Percentiles rank a stretch among this genome's conserved stretches.
Evolutionary conservation across 2,888 invertebrate species (phyloP).

Genomic region (Drosophila colorata): DNA sequence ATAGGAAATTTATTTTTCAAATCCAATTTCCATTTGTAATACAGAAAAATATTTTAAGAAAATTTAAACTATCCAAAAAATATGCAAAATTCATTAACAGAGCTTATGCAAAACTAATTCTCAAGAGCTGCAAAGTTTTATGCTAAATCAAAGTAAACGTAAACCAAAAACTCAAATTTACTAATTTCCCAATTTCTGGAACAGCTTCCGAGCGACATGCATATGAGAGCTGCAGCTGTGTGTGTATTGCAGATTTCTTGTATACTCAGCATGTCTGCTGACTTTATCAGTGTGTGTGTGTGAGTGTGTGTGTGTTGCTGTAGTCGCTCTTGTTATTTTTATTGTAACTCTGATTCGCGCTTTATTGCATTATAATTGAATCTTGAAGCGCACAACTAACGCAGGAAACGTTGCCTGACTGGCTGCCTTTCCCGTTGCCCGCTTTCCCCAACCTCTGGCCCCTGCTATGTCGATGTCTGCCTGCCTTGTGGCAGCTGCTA

Average conservation of each 20-base stretch:
- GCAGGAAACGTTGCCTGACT: slow-evolving; percentile 80
- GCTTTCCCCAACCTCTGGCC: slow-evolving; percentile 6
- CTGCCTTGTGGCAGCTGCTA: slow-evolving; percentile 54
- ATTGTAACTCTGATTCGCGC: slow-evolving; percentile 81
- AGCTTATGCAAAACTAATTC: too few species aligned
- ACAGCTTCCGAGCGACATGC: slow-evolving; percentile 17
- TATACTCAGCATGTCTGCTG: slow-evolving; percentile 49
- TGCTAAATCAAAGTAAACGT: too few species aligned
- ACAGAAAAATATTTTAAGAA: too few species aligned
- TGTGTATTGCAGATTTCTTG: slow-evolving; percentile 45
- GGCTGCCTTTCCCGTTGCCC: slow-evolving; percentile 41
- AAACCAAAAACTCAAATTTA: neutral
- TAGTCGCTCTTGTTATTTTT: slow-evolving; percentile 71
- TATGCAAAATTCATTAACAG: too few species aligned
- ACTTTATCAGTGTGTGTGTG: slow-evolving; percentile 16
- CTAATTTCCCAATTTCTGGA: slow-evolving; percentile 23
- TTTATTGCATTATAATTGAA: slow-evolving; percentile 84
- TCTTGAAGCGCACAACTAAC: slow-evolving; percentile 81
- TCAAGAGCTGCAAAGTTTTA: too few species aligned
- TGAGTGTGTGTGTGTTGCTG: slow-evolving; percentile 20
- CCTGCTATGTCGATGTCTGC: slow-evolving; percentile 20
- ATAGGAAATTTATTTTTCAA: too few species aligned
- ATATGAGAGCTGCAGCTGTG: slow-evolving; percentile 20
- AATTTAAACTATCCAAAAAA: too few species aligned
- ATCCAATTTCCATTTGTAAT: too few species aligned